Evolutionary conservation across 35 echinoderm and acorn worm genomes (phyloP).

Genomic region (Diadema setosum): DNA sequence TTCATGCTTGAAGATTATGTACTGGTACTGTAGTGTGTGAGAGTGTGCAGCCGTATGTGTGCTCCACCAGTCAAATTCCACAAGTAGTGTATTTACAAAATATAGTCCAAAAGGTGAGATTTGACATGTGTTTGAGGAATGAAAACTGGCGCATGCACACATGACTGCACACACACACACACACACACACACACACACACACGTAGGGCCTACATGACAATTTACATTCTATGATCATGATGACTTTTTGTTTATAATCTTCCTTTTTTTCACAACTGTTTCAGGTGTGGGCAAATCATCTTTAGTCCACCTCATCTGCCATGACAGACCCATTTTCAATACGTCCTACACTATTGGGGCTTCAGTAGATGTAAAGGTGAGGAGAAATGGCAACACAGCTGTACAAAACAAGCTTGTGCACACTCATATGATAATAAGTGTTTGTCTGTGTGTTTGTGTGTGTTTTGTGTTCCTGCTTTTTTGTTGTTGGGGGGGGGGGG

Average conservation of each 20-base stretch:
- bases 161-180: not conserved
- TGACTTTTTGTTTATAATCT: not conserved
- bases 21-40: too few relatives aligned
- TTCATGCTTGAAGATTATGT: too few relatives aligned
- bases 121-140: not conserved
- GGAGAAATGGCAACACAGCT: not conserved
- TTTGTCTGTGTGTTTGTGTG: not conserved
- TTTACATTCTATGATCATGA: not conserved
- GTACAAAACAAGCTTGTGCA: not conserved
- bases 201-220: not conserved
- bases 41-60: too few relatives aligned
- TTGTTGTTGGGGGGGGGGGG: too few relatives aligned
- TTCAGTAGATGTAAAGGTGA: conserved; percentile 88
- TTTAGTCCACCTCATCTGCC: conserved; percentile 85
- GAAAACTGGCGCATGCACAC: not conserved
- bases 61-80: too few relatives aligned
- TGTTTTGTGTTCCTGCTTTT: not conserved
- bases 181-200: not conserved
- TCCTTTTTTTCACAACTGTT: not conserved
- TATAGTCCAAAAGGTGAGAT: not conserved
- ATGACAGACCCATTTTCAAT: conserved; percentile 60
- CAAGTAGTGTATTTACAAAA: not conserved
- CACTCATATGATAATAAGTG: not conserved
- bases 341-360: conserved; percentile 93
- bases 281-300: conserved; percentile 95